These are phyloP conservation scores for Mormyrus hasselquistii DNA, from an alignment of 2,797 vertebrate species.

Conservation along the genomic window DNA sequence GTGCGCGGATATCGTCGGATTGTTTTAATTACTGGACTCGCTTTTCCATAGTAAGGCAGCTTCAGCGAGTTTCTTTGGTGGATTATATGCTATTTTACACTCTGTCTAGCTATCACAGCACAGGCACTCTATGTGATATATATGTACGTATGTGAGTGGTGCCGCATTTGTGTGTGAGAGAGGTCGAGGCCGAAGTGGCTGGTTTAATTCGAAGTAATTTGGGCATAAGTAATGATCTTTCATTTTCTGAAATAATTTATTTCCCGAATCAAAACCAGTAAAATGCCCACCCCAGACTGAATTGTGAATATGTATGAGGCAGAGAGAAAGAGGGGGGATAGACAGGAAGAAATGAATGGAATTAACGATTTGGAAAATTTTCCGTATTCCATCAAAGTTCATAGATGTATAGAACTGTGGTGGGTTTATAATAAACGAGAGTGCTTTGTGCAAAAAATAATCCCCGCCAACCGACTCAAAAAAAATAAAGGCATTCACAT, in stretches of 20 bases:
- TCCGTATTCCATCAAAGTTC: constrained; percentile 43
- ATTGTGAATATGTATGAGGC: constrained; percentile 8
- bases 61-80: background rate
- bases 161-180: background rate
- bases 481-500: constrained; percentile 48
- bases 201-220: constrained; percentile 22
- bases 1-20: constrained; percentile 8
- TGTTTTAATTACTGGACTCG: constrained; percentile 14
- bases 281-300: background rate
- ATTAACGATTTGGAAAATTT: constrained; percentile 31
- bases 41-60: background rate
- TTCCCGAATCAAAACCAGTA: background rate
- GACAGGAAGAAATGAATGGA: constrained; percentile 14
- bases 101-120: background rate
- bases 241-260: constrained; percentile 9
- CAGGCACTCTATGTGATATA: background rate
- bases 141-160: constrained; percentile 15
- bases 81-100: background rate
- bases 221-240: constrained; percentile 16
- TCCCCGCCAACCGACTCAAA: constrained; percentile 39
- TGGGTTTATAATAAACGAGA: constrained; percentile 61
- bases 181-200: background rate
- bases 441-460: constrained; percentile 46
- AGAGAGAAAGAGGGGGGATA: background rate
- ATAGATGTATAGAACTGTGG: constrained; percentile 54